These are phyloP conservation scores for Parasteatoda lunata DNA, from an alignment of 2,888 invertebrate genomes.

Conservation along the genomic window DNA sequence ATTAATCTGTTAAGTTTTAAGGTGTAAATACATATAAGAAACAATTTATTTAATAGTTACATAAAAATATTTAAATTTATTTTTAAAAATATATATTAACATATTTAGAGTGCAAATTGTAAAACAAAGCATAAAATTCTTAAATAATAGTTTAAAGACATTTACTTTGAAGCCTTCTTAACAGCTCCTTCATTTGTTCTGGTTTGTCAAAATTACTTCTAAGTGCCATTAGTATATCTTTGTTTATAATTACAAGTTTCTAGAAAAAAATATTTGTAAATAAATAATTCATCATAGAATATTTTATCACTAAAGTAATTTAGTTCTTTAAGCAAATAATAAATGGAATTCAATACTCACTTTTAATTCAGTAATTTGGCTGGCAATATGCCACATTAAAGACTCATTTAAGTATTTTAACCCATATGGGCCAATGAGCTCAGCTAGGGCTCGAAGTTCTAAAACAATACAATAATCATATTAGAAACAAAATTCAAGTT, in stretches of 20 bases:
- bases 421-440: constrained; percentile 98
- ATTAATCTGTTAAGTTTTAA: not conserved
- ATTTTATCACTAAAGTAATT: not conserved
- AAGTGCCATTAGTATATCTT: constrained; percentile 90
- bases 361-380: constrained; percentile 97
- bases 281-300: constrained; percentile 25
- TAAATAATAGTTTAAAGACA: constrained; percentile 9
- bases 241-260: constrained; percentile 90
- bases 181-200: constrained; percentile 97
- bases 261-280: constrained; percentile 71
- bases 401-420: constrained; percentile 97
- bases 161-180: constrained; percentile 85
- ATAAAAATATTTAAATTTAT: not conserved
- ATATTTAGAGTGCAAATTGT: too few species aligned
- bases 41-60: not conserved
- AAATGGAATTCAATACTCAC: constrained; percentile 70
- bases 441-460: constrained; percentile 93
- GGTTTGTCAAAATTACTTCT: constrained; percentile 99
- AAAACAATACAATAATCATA: constrained; percentile 17
- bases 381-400: constrained; percentile 98
- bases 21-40: not conserved
- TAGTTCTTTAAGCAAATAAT: not conserved
- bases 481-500: not conserved
- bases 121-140: too few species aligned
- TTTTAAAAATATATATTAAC: not conserved